Percentiles rank a stretch among this genome's conserved stretches.
Evolutionary conservation across 2,113 vertebrate genomes (phyloP).

Genomic region (Ictalurus punctatus): DNA sequence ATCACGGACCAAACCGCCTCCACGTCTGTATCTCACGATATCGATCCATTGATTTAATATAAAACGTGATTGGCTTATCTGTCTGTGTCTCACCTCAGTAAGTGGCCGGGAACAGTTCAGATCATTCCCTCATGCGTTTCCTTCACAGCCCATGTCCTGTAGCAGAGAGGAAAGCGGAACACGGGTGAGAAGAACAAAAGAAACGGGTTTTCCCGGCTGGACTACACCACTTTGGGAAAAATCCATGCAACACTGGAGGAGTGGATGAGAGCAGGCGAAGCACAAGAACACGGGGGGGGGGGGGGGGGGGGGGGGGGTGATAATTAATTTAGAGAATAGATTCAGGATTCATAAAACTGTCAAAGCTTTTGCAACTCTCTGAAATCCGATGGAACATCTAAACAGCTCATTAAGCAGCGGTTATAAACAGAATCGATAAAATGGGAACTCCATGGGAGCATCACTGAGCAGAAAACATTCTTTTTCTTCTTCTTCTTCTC

Average conservation of each 20-base stretch:
- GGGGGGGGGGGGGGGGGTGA: background rate
- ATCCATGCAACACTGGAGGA: slow-evolving; percentile 28
- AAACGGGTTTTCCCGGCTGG: background rate
- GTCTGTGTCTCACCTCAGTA: slow-evolving; percentile 31
- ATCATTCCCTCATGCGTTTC: slow-evolving; percentile 48
- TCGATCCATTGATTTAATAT: background rate
- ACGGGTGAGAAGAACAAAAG: background rate
- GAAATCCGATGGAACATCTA: background rate
- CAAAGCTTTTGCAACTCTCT: background rate
- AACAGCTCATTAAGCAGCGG: background rate
- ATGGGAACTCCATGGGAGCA: background rate
- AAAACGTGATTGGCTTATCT: background rate
- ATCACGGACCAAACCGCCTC: background rate
- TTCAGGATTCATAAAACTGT: background rate
- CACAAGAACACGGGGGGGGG: background rate
- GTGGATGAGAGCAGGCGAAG: slow-evolving; percentile 20
- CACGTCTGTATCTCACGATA: background rate
- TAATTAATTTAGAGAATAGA: background rate
- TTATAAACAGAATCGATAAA: background rate
- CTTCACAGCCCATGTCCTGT: slow-evolving; percentile 51
- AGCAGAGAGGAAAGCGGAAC: background rate
- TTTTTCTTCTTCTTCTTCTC: background rate
- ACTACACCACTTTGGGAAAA: slow-evolving; percentile 4
- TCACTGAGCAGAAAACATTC: background rate
- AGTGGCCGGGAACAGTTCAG: slow-evolving; percentile 30